Conservation (phyloP, 2,888 invertebrate species). For the Apotomis capreana region DNA sequence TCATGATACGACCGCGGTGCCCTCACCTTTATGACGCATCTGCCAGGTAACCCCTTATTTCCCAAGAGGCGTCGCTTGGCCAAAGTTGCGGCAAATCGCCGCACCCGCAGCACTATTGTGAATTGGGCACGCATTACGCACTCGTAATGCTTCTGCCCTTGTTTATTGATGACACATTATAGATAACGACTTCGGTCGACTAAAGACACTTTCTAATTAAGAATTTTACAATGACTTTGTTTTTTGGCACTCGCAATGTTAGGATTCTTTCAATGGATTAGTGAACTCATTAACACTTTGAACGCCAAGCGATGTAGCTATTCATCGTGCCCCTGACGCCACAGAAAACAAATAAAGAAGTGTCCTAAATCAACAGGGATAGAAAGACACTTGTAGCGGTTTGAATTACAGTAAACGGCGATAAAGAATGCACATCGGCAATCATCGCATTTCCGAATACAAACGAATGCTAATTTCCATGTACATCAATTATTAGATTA, state of each 20-base stretch:
- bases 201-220: slow-evolving; percentile 14
- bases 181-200: slow-evolving; percentile 16
- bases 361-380: no score
- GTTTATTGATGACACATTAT: slow-evolving; percentile 22
- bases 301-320: no score
- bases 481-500: no score
- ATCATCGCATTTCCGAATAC: no score
- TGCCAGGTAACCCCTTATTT: slow-evolving; percentile 28
- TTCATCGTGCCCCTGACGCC: no score
- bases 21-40: slow-evolving; percentile 10
- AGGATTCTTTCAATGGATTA: slow-evolving; percentile 1
- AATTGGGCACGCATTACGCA: slow-evolving; percentile 18
- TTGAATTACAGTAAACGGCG: no score
- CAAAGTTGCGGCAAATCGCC: slow-evolving; percentile 11
- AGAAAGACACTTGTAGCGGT: no score
- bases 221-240: not conserved
- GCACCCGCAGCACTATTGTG: slow-evolving; percentile 8
- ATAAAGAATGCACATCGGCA: no score
- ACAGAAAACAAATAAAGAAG: no score
- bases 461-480: no score
- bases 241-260: slow-evolving; percentile 6
- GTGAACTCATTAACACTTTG: slow-evolving; percentile 1
- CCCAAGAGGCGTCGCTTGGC: slow-evolving; percentile 3
- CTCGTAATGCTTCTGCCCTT: slow-evolving; percentile 17
- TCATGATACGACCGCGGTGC: slow-evolving; percentile 3